Percentiles rank a stretch among this genome's conserved stretches.
These are phyloP conservation scores for Cavia porcellus DNA, from an alignment of 2,113 vertebrate genomes.

Conservation along the genomic window DNA sequence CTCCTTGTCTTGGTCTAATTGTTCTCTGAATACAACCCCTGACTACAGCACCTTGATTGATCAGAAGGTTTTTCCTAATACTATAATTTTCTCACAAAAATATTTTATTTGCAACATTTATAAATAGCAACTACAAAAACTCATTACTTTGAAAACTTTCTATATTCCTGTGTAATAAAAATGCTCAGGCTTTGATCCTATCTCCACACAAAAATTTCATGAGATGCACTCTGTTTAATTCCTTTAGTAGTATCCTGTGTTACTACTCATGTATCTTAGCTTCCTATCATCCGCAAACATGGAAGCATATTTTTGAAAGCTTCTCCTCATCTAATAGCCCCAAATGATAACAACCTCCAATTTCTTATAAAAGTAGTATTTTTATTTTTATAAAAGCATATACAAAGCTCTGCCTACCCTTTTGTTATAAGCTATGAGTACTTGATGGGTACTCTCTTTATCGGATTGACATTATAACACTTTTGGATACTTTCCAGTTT, in stretches of 20 bases:
- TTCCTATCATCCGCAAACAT: neutral
- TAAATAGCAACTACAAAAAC: neutral
- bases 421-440: neutral
- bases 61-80: neutral
- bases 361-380: neutral
- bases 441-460: neutral
- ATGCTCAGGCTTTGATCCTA: neutral
- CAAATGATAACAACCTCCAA: neutral
- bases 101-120: slow-evolving; percentile 33
- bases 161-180: neutral
- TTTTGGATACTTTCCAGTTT: slow-evolving; percentile 24
- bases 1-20: no score
- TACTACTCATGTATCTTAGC: neutral
- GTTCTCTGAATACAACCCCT: no score
- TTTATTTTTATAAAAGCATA: neutral
- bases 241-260: neutral
- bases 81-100: neutral
- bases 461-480: neutral
- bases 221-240: neutral
- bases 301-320: neutral
- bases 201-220: slow-evolving; percentile 31
- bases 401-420: neutral
- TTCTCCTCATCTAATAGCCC: neutral
- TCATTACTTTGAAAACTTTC: neutral
- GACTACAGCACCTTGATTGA: slow-evolving; percentile 1